These are phyloP conservation scores for Pinna nobilis DNA, from an alignment of 1,140 invertebrate species.

Conservation along the genomic window DNA sequence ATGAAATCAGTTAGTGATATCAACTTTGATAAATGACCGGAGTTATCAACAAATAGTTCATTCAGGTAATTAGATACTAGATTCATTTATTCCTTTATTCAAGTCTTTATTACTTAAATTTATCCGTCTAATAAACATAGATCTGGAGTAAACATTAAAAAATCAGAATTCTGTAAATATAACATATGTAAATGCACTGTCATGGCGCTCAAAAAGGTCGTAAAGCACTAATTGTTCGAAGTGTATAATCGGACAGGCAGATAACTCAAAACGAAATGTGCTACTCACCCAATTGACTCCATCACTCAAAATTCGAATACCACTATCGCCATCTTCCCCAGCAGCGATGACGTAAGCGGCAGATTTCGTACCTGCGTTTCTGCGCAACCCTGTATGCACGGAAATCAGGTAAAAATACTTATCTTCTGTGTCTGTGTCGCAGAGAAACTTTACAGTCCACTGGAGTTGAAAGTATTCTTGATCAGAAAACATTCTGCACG, in stretches of 20 bases:
- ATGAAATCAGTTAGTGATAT: no score
- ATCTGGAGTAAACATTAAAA: neutral
- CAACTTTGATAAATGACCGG: no score
- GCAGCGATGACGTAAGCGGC: conserved; percentile 50
- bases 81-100: no score
- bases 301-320: conserved; percentile 50
- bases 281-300: conserved; percentile 36
- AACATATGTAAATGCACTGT: neutral
- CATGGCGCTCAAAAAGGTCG: neutral
- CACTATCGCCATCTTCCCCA: conserved; percentile 52
- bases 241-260: neutral
- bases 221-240: neutral
- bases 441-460: conserved; percentile 47
- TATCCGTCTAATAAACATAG: neutral
- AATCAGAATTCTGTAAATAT: neutral
- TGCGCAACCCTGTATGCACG: conserved; percentile 54
- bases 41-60: no score
- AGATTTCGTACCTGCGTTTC: conserved; percentile 49
- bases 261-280: neutral
- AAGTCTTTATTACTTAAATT: no score
- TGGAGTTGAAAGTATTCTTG: conserved; percentile 20
- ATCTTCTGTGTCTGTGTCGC: conserved; percentile 49
- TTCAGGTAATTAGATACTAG: no score
- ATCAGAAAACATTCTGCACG: neutral
- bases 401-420: conserved; percentile 53